Evolutionary conservation across 2,113 vertebrate genomes (phyloP).

Genomic region (Trematocara zebra): DNA sequence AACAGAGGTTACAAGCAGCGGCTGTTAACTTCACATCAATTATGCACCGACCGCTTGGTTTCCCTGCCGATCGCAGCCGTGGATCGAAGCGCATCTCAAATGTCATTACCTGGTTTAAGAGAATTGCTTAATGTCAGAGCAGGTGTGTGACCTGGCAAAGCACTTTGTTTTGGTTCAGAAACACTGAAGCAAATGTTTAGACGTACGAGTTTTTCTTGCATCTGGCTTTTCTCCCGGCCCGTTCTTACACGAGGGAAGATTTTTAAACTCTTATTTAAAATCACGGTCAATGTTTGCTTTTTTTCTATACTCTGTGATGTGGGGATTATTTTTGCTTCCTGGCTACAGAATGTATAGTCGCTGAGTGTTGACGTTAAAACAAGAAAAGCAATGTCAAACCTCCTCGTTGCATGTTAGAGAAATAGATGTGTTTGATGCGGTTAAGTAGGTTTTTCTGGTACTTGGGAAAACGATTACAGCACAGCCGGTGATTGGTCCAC

Average conservation of each 20-base stretch:
- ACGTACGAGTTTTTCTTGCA: background rate
- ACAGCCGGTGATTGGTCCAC: background rate
- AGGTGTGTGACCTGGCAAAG: background rate
- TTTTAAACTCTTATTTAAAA: background rate
- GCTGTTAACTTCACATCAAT: conserved; percentile 29
- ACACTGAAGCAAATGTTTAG: conserved; percentile 6
- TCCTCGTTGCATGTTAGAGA: conserved; percentile 55
- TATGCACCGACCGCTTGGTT: background rate
- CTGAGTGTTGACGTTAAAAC: conserved; percentile 47
- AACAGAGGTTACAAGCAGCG: conserved; percentile 20
- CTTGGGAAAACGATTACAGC: background rate
- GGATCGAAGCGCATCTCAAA: conserved; percentile 64
- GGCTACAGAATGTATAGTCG: conserved; percentile 68
- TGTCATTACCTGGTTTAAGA: conserved; percentile 46
- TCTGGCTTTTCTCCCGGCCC: background rate
- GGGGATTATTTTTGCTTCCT: conserved; percentile 52
- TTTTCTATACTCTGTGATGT: conserved; percentile 60
- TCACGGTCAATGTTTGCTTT: background rate
- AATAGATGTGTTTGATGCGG: background rate
- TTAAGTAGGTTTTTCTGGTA: background rate
- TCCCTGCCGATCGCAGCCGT: conserved; percentile 35
- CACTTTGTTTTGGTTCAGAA: conserved; percentile 2
- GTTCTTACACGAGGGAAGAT: background rate
- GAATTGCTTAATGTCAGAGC: conserved; percentile 21
- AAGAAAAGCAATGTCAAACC: conserved; percentile 6